These are phyloP conservation scores for Stenopsyche tienmushanensis DNA, from an alignment of 1,140 invertebrate species.

Conservation along the genomic window DNA sequence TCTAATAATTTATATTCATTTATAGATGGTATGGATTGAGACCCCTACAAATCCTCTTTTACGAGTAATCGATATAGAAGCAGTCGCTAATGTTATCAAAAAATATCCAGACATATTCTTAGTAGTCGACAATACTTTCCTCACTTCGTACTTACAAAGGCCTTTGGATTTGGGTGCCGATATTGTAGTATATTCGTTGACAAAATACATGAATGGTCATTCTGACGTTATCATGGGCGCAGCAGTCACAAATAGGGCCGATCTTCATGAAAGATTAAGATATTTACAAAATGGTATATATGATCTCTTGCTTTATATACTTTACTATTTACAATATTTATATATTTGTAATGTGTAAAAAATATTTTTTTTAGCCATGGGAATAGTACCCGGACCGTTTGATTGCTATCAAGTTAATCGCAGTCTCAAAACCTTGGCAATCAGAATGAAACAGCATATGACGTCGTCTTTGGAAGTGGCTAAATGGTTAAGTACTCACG, in stretches of 20 bases:
- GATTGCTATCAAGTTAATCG: constrained; percentile 94
- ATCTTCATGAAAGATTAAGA: constrained; percentile 69
- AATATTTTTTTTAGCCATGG: constrained; percentile 72
- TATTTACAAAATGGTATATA: constrained; percentile 88
- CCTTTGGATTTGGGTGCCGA: constrained; percentile 92
- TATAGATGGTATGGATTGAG: constrained; percentile 93
- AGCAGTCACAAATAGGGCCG: constrained; percentile 71
- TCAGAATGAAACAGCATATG: constrained; percentile 90
- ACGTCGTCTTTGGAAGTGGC: constrained; percentile 77
- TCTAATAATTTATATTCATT: constrained; percentile 41
- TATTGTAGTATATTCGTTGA: constrained; percentile 89
- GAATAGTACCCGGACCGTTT: constrained; percentile 93
- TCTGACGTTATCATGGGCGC: constrained; percentile 97
- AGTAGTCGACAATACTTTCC: constrained; percentile 96
- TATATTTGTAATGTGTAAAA: neutral
- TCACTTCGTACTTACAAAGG: constrained; percentile 92
- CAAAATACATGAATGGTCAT: constrained; percentile 99
- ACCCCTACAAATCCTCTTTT: constrained; percentile 96
- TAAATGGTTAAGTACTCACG: constrained; percentile 76
- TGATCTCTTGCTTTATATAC: constrained; percentile 11
- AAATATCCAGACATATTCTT: constrained; percentile 70
- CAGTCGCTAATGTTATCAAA: constrained; percentile 65
- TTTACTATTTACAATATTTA: neutral
- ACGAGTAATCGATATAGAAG: constrained; percentile 87
- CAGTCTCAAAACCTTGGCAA: constrained; percentile 89